A percentile compares a stretch with the other conserved stretches of the same genome.
phyloP scores from a whole-genome alignment of 2,888 invertebrate species.

The Melanargia galathea region DNA sequence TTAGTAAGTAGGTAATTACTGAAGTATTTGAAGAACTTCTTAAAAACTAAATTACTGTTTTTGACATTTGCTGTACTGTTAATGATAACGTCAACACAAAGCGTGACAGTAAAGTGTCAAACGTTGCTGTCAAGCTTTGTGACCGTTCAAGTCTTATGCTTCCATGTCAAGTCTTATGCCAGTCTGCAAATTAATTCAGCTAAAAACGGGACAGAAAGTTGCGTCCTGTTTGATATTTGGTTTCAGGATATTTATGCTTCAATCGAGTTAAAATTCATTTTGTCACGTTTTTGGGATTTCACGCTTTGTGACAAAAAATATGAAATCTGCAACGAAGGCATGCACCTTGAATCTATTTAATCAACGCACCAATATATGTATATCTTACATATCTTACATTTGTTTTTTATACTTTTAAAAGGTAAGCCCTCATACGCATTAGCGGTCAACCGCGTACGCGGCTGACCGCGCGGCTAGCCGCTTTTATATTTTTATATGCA shows the following conservation, averaged over 20 bases:
- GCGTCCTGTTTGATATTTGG: slow-evolving; percentile 11
- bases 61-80: too few relatives aligned
- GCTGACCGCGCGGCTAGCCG: too few relatives aligned
- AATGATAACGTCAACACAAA: too few relatives aligned
- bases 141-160: not conserved
- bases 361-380: not conserved
- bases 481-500: too few relatives aligned
- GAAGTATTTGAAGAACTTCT: too few relatives aligned
- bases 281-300: slow-evolving; percentile 16
- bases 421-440: too few relatives aligned
- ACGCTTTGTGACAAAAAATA: not conserved
- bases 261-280: slow-evolving; percentile 10
- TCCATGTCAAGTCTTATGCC: not conserved
- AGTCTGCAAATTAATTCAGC: not conserved
- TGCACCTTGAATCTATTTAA: not conserved
- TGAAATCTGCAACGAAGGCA: not conserved
- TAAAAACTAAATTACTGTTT: too few relatives aligned
- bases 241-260: slow-evolving; percentile 6
- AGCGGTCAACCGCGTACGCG: too few relatives aligned
- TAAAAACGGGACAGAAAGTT: slow-evolving; percentile 11
- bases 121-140: not conserved
- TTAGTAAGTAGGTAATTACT: too few relatives aligned
- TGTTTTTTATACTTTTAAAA: too few relatives aligned
- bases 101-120: too few relatives aligned
- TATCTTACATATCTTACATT: too few relatives aligned